Conservation (phyloP, 2,113 vertebrate genomes). For the Muntiacus muntjak region DNA sequence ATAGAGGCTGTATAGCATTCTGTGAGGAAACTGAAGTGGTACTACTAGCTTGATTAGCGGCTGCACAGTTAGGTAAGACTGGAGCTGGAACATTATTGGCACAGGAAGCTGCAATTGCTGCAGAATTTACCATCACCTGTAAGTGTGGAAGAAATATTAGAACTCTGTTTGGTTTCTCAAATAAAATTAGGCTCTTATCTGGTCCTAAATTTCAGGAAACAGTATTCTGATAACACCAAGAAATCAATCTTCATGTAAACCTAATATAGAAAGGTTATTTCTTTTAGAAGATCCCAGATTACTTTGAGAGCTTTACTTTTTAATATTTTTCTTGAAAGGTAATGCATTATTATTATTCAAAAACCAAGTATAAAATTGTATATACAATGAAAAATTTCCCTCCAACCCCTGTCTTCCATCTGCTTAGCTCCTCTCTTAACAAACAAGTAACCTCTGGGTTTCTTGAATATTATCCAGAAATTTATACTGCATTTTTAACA, state of each 20-base stretch:
- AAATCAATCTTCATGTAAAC: conserved; percentile 26
- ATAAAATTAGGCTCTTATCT: background rate
- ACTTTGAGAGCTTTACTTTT: background rate
- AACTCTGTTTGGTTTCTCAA: conserved; percentile 39
- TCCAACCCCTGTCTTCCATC: background rate
- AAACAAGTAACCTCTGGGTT: background rate
- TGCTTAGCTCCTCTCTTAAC: background rate
- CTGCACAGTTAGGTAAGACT: conserved; percentile 82
- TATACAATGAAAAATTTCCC: background rate
- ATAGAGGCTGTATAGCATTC: conserved; percentile 76
- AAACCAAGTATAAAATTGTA: conserved; percentile 4
- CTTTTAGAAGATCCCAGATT: background rate
- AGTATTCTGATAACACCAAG: background rate
- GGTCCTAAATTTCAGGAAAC: conserved; percentile 18
- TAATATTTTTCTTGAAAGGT: conserved; percentile 8
- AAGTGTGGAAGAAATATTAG: conserved; percentile 55
- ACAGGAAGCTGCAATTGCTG: conserved; percentile 81
- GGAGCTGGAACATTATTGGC: conserved; percentile 79
- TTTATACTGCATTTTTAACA: background rate
- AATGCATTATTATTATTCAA: conserved; percentile 29
- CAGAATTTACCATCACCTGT: conserved; percentile 87
- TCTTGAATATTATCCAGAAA: background rate
- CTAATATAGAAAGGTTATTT: background rate
- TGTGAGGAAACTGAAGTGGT: conserved; percentile 80
- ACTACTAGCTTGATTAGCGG: conserved; percentile 75